A percentile compares a stretch with the other conserved stretches of the same genome.
Evolutionary conservation across 2,888 invertebrate species (phyloP).

Genomic region (Drosophila melanosoma): DNA sequence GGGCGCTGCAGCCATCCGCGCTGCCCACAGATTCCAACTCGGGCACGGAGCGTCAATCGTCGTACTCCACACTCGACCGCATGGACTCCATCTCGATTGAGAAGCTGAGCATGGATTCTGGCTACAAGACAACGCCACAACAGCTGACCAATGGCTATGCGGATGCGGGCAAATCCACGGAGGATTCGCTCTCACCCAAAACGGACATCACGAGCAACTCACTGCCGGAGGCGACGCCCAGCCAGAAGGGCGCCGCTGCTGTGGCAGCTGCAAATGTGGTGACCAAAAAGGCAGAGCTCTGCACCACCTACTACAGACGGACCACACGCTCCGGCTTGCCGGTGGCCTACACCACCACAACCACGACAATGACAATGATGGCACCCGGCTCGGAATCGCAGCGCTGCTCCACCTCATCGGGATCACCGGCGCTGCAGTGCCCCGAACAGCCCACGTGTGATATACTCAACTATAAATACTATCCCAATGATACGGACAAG

Average conservation of each 20-base stretch:
- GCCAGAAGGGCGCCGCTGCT: conserved; percentile 1
- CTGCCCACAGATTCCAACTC: conserved; percentile 70
- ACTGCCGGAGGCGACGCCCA: conserved; percentile 44
- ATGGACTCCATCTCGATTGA: conserved; percentile 83
- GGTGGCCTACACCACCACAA: conserved; percentile 77
- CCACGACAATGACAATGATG: conserved; percentile 41
- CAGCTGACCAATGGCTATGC: conserved; percentile 74
- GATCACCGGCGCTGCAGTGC: conserved; percentile 67
- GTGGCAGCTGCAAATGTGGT: conserved; percentile 1
- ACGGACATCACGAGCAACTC: conserved; percentile 76
- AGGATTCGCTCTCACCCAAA: conserved; percentile 80
- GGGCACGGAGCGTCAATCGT: conserved; percentile 74
- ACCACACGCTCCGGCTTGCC: conserved; percentile 81
- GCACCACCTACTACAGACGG: conserved; percentile 80
- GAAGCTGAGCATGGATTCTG: conserved; percentile 84
- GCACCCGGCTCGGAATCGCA: conserved; percentile 25
- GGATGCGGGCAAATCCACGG: conserved; percentile 77
- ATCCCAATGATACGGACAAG: conserved; percentile 82
- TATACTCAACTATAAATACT: conserved; percentile 84
- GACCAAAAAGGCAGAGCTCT: conserved; percentile 64
- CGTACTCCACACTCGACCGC: conserved; percentile 81
- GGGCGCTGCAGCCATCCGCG: conserved; percentile 61
- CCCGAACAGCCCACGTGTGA: conserved; percentile 83
- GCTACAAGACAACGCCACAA: conserved; percentile 84
- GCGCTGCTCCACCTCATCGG: conserved; percentile 57